Evolutionary conservation across 2,113 vertebrate species (phyloP).

Genomic region (Speoplatyrhinus poulsoni): DNA sequence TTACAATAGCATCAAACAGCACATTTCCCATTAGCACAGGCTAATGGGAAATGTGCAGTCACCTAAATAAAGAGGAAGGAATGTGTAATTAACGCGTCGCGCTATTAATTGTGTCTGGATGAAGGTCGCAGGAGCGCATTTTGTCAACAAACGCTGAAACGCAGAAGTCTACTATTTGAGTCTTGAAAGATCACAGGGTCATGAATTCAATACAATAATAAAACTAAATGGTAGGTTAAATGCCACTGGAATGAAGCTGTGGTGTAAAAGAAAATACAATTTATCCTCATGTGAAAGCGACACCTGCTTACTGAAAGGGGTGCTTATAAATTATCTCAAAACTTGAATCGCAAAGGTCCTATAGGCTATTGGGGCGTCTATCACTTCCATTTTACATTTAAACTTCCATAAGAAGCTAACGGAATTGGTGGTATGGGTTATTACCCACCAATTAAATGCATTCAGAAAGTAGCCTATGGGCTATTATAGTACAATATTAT

Average conservation of each 20-base stretch:
- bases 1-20: slow-evolving; percentile 15
- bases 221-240: slow-evolving; percentile 48
- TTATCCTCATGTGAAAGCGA: too few relatives aligned
- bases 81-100: slow-evolving; percentile 69
- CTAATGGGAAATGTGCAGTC: slow-evolving; percentile 71
- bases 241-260: background rate
- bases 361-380: too few relatives aligned
- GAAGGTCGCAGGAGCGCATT: slow-evolving; percentile 56
- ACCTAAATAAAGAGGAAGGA: slow-evolving; percentile 73
- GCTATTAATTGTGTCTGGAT: slow-evolving; percentile 71
- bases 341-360: too few relatives aligned
- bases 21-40: too few relatives aligned
- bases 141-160: background rate
- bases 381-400: too few relatives aligned
- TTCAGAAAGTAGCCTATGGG: background rate
- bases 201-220: slow-evolving; percentile 20
- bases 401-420: too few relatives aligned
- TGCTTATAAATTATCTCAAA: too few relatives aligned
- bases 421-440: too few relatives aligned
- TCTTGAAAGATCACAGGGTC: slow-evolving; percentile 36
- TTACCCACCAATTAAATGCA: too few relatives aligned
- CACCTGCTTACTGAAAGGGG: too few relatives aligned
- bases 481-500: background rate
- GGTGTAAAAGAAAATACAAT: too few relatives aligned
- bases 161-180: slow-evolving; percentile 17